Evolutionary conservation across 2,888 invertebrate genomes (phyloP).

Genomic region (Pocota personata): DNA sequence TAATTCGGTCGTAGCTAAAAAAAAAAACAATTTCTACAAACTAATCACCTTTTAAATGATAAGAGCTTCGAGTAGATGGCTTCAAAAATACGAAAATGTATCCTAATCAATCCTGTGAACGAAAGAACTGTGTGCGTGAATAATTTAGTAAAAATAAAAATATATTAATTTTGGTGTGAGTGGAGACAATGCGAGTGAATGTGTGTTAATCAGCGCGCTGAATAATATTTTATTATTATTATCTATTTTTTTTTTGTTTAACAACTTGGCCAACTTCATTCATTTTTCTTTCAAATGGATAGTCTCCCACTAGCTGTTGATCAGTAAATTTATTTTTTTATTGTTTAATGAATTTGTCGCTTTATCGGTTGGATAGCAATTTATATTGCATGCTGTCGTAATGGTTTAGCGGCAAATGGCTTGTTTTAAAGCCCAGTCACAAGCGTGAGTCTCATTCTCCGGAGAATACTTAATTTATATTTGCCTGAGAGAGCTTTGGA

Average conservation of each 20-base stretch:
- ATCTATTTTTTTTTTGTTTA: slow-evolving; percentile 8
- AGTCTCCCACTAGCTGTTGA: neutral
- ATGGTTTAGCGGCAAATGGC: slow-evolving; percentile 65
- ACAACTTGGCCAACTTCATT: slow-evolving; percentile 26
- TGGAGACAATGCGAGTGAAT: slow-evolving; percentile 51
- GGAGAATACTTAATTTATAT: slow-evolving; percentile 34
- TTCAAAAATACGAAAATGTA: neutral
- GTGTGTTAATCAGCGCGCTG: slow-evolving; percentile 24
- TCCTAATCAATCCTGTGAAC: neutral
- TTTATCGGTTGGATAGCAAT: slow-evolving; percentile 51
- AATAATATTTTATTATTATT: slow-evolving; percentile 21
- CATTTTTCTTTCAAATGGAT: slow-evolving; percentile 29
- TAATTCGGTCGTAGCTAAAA: slow-evolving; percentile 23
- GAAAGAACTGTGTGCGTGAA: slow-evolving; percentile 32
- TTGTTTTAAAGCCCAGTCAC: slow-evolving; percentile 65
- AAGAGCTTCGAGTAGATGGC: neutral
- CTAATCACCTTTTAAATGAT: neutral
- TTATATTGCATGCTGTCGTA: slow-evolving; percentile 64
- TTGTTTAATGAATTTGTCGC: slow-evolving; percentile 33
- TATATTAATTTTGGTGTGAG: slow-evolving; percentile 46
- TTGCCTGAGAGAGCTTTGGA: slow-evolving; percentile 14
- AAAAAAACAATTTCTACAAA: neutral
- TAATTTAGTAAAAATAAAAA: slow-evolving; percentile 35
- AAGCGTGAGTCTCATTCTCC: neutral
- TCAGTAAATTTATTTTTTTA: neutral